Percentiles rank a stretch among this genome's conserved stretches.
Conservation (phyloP, 2,888 invertebrate genomes). For the Noctua janthina region DNA sequence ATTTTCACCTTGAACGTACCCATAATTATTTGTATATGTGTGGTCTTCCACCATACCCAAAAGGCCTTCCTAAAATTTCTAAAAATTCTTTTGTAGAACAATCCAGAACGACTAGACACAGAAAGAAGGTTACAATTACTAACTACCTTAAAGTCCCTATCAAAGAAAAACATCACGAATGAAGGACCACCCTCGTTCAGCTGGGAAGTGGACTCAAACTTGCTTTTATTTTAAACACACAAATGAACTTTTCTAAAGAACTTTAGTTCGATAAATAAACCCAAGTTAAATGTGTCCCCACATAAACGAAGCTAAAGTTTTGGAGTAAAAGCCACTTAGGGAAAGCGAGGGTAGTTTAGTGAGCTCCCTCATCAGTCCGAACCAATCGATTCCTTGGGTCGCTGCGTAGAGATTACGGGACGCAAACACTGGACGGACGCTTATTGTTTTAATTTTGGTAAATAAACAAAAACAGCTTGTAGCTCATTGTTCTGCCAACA, state of each 20-base stretch:
- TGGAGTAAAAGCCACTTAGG: conserved; percentile 59
- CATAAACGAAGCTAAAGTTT: conserved; percentile 57
- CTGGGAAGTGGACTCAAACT: conserved; percentile 37
- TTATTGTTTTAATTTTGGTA: conserved; percentile 23
- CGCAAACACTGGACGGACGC: conserved; percentile 21
- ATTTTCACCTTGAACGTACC: not conserved
- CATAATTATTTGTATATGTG: not conserved
- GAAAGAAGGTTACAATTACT: conserved; percentile 17
- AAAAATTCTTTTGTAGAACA: not conserved
- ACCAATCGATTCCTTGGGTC: conserved; percentile 48
- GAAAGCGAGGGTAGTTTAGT: conserved; percentile 48
- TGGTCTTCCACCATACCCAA: not conserved
- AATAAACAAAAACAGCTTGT: conserved; percentile 5
- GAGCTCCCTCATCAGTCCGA: conserved; percentile 46
- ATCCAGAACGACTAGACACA: not conserved
- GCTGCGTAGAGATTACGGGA: conserved; percentile 25
- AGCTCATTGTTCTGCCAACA: conserved; percentile 9
- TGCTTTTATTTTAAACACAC: conserved; percentile 59
- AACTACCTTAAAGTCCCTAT: conserved; percentile 26
- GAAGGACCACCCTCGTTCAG: conserved; percentile 22
- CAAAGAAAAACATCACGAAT: conserved; percentile 36
- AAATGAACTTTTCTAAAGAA: conserved; percentile 59
- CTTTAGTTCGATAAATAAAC: conserved; percentile 62
- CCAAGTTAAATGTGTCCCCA: conserved; percentile 58
- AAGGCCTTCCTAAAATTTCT: not conserved